Evolutionary conservation across 2,113 vertebrate genomes (phyloP).

Genomic region (Puffinus mauretanicus): DNA sequence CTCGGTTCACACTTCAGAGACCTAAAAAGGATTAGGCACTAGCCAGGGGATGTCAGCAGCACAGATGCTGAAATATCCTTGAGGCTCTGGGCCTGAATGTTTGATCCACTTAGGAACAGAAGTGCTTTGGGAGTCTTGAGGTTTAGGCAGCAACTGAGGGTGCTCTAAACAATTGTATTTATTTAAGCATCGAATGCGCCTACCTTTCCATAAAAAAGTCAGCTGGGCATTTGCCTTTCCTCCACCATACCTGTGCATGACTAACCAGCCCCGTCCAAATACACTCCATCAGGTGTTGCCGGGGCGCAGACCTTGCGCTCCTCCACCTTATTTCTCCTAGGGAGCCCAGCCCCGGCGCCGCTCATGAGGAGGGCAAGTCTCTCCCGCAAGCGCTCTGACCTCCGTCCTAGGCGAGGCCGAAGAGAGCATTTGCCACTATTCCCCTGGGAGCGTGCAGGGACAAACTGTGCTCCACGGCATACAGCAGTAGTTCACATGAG

Average conservation of each 20-base stretch:
- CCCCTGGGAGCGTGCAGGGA: background rate
- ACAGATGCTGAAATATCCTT: background rate
- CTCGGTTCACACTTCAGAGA: background rate
- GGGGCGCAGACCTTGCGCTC: background rate
- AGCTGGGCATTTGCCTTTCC: background rate
- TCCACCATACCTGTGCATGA: no score
- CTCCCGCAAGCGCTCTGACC: background rate
- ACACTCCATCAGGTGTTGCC: fast-evolving
- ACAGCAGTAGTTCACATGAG: background rate
- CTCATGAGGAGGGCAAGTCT: background rate
- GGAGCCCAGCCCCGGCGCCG: background rate
- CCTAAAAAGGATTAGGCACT: background rate
- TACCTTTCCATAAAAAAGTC: background rate
- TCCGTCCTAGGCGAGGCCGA: background rate
- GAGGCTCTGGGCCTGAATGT: background rate
- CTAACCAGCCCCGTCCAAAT: background rate
- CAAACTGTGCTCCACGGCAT: fast-evolving
- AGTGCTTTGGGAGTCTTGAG: background rate
- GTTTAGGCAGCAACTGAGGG: background rate
- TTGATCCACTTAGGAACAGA: background rate
- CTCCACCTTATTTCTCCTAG: background rate
- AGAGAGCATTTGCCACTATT: background rate
- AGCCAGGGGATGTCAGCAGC: background rate
- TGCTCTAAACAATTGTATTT: background rate
- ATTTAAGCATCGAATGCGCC: background rate